phyloP scores from a whole-genome alignment of 2,888 invertebrate genomes.

The Exephanes ischioxanthus region DNA sequence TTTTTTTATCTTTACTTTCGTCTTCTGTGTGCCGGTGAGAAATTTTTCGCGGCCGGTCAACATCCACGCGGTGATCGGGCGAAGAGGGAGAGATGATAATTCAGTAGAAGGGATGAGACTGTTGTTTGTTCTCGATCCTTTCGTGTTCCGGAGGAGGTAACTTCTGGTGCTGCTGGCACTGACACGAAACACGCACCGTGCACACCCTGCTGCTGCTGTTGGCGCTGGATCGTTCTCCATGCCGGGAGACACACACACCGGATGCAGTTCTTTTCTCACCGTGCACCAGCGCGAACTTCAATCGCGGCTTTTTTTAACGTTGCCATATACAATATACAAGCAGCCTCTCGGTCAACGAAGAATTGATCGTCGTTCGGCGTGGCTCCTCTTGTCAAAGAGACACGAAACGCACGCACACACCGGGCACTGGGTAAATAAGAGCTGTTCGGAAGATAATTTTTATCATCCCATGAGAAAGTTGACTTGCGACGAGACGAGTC shows the following conservation, averaged over 20 bases:
- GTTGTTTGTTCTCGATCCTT: slow-evolving; percentile 38
- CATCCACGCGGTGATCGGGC: neutral
- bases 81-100: neutral
- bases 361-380: slow-evolving; percentile 16
- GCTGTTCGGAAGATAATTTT: neutral
- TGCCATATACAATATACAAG: neutral
- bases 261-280: slow-evolving; percentile 68
- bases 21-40: neutral
- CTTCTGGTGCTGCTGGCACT: slow-evolving; percentile 65
- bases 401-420: neutral
- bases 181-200: slow-evolving; percentile 66
- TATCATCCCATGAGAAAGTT: slow-evolving; percentile 29
- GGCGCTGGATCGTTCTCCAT: slow-evolving; percentile 15
- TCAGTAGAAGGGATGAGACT: slow-evolving; percentile 33
- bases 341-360: neutral
- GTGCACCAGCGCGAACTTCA: slow-evolving; percentile 58
- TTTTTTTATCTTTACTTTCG: slow-evolving; percentile 1
- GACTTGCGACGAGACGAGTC: slow-evolving; percentile 16
- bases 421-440: neutral
- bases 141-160: slow-evolving; percentile 64
- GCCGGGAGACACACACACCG: slow-evolving; percentile 57
- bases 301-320: slow-evolving; percentile 34
- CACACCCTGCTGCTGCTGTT: neutral
- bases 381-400: slow-evolving; percentile 9
- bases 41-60: neutral